Base-by-base conservation (phyloP, 2,888 invertebrate genomes). In the Eulithis prunata region DNA sequence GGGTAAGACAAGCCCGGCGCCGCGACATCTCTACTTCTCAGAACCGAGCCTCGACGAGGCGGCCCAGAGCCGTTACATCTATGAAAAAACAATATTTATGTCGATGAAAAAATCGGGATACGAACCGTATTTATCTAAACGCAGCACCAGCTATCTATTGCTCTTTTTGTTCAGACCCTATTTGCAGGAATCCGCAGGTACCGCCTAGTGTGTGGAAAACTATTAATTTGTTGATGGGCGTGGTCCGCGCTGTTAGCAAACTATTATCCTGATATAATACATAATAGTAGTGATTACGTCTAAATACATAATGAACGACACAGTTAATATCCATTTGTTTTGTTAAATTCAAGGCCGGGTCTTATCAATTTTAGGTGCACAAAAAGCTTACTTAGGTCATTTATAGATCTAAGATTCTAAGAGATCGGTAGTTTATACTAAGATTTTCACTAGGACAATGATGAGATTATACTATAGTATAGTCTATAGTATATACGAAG, bases 81-180 rank as follows among this genome's bases (percentile, higher is more conserved):
- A 82, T 79, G 87, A 91, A 93, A 91, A 92, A 92, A 90, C 87
- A 82, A 91, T 91, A 92, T 93, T 92, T 93, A 92, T 91, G 93
- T 88, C 83, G 84, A 83, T 80, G 87, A 91, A 91, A 92, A 93
- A 92, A 87, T 85, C 83, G 86, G 89, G 88, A 87, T 87, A 81
- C 86, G 80, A 82, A 74, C 80, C 81, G 85, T 87, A 90, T 89
- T 90, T 90, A 88, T 90, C 87, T 88, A 82, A 85, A 83, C 83
- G 84, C 83, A 86, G 84, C 84, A 86, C 83, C 83, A 86, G 84
- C 49, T 41, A 41, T 41, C 85, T 89, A 85, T 84, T 87, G 21
- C 85, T 83, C 82, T 90, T 91, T 91, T 92, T 91, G 90, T 88
- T 84, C 76, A 76, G 76, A 69, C 83, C 84, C 86, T 82, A 86